phyloP scores from a whole-genome alignment of 2,113 vertebrate genomes.

The Strigops habroptila region DNA sequence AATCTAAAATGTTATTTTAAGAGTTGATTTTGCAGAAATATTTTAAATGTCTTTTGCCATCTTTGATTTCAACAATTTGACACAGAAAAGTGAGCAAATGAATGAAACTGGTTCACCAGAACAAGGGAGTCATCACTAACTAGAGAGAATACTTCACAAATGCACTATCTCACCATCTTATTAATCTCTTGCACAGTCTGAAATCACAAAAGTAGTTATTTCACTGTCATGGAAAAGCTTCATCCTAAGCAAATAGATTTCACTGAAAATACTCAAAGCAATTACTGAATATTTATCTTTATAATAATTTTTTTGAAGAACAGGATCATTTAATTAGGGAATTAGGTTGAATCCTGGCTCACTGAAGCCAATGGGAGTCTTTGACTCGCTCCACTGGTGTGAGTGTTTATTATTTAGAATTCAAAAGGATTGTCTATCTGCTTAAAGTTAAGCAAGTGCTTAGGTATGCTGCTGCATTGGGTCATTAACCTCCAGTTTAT shows the following conservation, averaged over 20 bases:
- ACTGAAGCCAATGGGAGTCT: background rate
- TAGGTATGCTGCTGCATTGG: background rate
- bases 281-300: background rate
- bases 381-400: background rate
- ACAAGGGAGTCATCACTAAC: background rate
- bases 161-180: rapidly evolving
- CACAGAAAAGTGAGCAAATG: background rate
- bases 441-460: background rate
- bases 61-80: background rate
- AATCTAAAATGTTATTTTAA: background rate
- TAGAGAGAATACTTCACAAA: background rate
- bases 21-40: background rate
- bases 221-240: background rate
- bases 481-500: background rate
- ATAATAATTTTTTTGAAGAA: background rate
- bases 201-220: background rate
- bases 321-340: background rate
- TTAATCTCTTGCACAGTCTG: background rate
- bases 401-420: background rate
- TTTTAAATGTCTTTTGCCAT: background rate
- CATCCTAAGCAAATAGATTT: background rate
- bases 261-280: background rate
- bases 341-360: background rate
- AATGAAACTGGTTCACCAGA: background rate
- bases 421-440: background rate